Conservation (phyloP, 2,113 vertebrate genomes). For the Atlantisia rogersi region DNA sequence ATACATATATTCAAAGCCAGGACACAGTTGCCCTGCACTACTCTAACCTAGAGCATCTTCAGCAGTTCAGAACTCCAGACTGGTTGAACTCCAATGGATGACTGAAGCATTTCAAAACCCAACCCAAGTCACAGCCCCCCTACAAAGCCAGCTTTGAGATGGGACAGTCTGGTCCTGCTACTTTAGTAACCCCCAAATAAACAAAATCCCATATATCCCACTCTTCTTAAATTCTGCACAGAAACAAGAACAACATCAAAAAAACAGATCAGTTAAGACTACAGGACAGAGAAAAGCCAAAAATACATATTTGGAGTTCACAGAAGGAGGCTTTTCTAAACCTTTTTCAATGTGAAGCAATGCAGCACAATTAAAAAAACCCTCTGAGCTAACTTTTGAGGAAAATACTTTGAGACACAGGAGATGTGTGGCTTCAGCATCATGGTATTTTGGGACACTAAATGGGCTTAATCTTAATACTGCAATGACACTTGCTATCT, state of each 20-base stretch:
- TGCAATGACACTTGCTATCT: not conserved
- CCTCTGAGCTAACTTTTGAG: not conserved
- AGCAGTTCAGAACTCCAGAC: not conserved
- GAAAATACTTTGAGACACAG: not conserved
- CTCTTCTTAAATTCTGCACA: not conserved
- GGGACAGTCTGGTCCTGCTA: not conserved
- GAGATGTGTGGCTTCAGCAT: not conserved
- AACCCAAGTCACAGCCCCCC: not conserved
- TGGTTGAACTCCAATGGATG: not conserved
- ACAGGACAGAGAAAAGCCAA: not conserved
- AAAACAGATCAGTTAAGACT: not conserved
- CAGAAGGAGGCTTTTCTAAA: not conserved
- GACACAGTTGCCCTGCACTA: not conserved
- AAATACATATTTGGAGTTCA: not conserved
- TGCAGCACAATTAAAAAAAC: not conserved
- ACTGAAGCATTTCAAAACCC: not conserved
- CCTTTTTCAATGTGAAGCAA: not conserved
- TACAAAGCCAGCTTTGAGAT: not conserved
- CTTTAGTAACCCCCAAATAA: not conserved
- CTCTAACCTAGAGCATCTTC: not conserved
- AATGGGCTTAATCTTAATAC: not conserved
- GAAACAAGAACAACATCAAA: not conserved
- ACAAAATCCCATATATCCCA: accelerated
- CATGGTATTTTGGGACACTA: accelerated
- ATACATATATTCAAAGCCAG: not conserved